These are phyloP conservation scores for Linepithema humile DNA, from an alignment of 1,140 invertebrate genomes.

Conservation along the genomic window DNA sequence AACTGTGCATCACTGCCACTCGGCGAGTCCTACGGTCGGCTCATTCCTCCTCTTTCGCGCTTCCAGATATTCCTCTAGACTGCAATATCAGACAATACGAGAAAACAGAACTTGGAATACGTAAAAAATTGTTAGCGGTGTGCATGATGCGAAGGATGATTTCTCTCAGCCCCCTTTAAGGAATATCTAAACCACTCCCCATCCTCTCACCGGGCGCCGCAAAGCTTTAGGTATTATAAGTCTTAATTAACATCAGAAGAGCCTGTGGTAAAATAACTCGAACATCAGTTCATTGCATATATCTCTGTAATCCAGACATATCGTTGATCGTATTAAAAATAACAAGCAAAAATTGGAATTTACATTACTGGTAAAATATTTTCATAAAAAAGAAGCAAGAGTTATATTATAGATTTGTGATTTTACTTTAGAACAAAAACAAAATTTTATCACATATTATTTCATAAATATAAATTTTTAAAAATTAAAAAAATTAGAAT, in stretches of 20 bases:
- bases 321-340: background rate
- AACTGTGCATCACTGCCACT: constrained; percentile 17
- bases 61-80: constrained; percentile 56
- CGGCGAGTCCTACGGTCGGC: constrained; percentile 13
- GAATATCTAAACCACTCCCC: background rate
- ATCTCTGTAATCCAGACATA: background rate
- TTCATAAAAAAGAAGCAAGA: too few relatives aligned
- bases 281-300: too few relatives aligned
- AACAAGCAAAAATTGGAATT: too few relatives aligned
- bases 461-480: too few relatives aligned
- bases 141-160: constrained; percentile 47
- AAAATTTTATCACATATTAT: too few relatives aligned
- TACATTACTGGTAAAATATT: too few relatives aligned
- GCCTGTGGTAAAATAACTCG: background rate
- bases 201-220: background rate
- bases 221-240: background rate
- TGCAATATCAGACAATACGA: constrained; percentile 64
- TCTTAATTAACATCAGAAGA: constrained; percentile 39
- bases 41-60: constrained; percentile 50
- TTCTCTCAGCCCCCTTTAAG: background rate
- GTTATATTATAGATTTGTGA: too few relatives aligned
- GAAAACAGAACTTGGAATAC: constrained; percentile 52
- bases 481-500: too few relatives aligned
- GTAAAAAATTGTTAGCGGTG: constrained; percentile 34
- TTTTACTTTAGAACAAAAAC: too few relatives aligned